These are phyloP conservation scores for Cyprinodon diabolis DNA, from an alignment of 2,797 vertebrate species.

Conservation along the genomic window DNA sequence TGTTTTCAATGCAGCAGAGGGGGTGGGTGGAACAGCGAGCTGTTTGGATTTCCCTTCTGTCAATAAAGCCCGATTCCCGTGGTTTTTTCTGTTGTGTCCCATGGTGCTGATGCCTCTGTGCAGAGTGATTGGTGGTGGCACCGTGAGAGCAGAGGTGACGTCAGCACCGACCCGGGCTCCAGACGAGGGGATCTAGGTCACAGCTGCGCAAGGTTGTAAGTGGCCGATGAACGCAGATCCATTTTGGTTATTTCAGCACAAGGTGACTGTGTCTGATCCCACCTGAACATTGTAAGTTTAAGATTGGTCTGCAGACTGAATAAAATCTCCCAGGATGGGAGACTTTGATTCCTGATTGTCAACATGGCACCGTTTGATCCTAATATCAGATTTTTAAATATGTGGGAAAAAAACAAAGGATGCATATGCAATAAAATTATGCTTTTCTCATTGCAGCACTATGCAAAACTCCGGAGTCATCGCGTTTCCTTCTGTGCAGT, in stretches of 20 bases:
- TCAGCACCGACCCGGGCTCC: conserved; percentile 45
- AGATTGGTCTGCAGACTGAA: conserved; percentile 1
- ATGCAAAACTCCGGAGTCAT: not conserved
- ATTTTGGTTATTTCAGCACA: no score
- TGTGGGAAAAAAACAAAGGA: not conserved
- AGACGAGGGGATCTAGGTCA: conserved; percentile 56
- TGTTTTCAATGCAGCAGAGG: conserved; percentile 34
- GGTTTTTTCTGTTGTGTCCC: conserved; percentile 42
- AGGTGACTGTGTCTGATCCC: no score
- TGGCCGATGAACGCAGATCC: conserved; percentile 10
- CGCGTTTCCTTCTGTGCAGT: not conserved
- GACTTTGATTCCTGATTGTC: not conserved
- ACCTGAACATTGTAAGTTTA: conserved; percentile 11
- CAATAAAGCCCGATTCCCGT: conserved; percentile 40
- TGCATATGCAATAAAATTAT: not conserved
- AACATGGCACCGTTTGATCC: not conserved
- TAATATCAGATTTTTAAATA: not conserved
- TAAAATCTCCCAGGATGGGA: not conserved
- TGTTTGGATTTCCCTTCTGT: conserved; percentile 47
- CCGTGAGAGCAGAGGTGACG: conserved; percentile 62
- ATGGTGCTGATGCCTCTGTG: conserved; percentile 17
- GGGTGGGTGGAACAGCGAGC: conserved; percentile 16
- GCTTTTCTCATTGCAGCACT: not conserved
- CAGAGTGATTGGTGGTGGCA: conserved; percentile 38
- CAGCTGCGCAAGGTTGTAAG: conserved; percentile 40